Base-by-base conservation (phyloP, 2,113 vertebrate species). In the Manacus vitellinus region DNA sequence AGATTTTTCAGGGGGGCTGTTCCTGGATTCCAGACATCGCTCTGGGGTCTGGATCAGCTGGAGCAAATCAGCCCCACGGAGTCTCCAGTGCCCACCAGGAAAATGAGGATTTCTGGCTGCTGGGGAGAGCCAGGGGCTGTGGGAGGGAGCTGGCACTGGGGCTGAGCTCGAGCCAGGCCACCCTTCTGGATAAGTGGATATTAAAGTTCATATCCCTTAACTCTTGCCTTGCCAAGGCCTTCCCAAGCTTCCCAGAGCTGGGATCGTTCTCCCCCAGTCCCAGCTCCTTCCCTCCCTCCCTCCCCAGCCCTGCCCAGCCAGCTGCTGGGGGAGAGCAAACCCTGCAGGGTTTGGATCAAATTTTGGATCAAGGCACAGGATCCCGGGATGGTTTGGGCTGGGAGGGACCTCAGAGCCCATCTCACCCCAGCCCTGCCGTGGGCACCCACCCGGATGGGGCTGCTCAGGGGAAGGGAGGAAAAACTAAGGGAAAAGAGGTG, bases 111-210 rank as follows among this genome's bases (percentile, higher is more conserved):
- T 59, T 22, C 54, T 39, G 1, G 41, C 21, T 49, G 8, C 39
- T 35, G 55, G 66, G 71, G 22, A 62, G 66, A 44, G 35, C 19
- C 65, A 33, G 10, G 14, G 67, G 46, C 62, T 22, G 28, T 44
- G 41, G 63, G 15, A 8, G 22, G 58, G 33, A 5, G 49, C 33
- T 68, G 58, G 46, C 12, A 33, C 63, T 23, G 56, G 11, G 3
- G 8, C 47, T 5, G n/a, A 25, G 14, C 46, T 14, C 2, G 0
- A 73, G 61, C 71, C 14, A 0, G n/a, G 77, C 46, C 35, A 8
- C 56, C 15, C 9, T 22, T 15, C 71, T 9, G 37, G 18, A 18
- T 21, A 27, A 22, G 25, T 47, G 22, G n/a, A 4, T 56, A 5
- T 20, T 25, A 6, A 21, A 37, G 24, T 66, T 22, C 9, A 24